Conservation (phyloP, 2,888 invertebrate species). For the Odontomyia ornata region DNA sequence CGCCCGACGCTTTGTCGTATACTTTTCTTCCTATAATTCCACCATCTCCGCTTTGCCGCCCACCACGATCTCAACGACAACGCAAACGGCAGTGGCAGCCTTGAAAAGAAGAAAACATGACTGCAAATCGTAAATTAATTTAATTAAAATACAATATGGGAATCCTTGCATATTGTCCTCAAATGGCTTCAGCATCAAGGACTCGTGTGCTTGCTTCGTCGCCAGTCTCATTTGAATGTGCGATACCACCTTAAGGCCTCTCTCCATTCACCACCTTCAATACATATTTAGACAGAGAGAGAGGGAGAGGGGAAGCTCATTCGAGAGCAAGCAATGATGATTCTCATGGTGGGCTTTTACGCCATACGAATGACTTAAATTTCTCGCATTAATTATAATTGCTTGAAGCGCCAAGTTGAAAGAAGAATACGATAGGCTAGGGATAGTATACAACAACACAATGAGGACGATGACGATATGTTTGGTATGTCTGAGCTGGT, state of each 20-base stretch:
- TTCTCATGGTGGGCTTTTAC: neutral
- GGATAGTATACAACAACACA: neutral
- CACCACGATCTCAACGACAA: neutral
- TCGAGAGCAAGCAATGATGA: neutral
- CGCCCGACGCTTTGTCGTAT: neutral
- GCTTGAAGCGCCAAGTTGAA: neutral
- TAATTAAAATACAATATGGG: conserved; percentile 40
- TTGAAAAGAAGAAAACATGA: conserved; percentile 22
- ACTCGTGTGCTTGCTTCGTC: too few relatives aligned
- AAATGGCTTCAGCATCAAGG: conserved; percentile 13
- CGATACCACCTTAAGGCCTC: too few relatives aligned
- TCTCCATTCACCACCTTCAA: too few relatives aligned
- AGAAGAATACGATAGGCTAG: too few relatives aligned
- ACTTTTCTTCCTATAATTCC: neutral
- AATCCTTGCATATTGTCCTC: conserved; percentile 11
- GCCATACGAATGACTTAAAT: conserved; percentile 5
- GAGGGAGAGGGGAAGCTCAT: too few relatives aligned
- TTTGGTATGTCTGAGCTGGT: too few relatives aligned
- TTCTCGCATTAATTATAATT: conserved; percentile 32
- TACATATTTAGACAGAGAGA: too few relatives aligned
- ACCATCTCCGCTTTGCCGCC: neutral
- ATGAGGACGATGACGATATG: too few relatives aligned
- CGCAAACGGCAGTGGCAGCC: too few relatives aligned
- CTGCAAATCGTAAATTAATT: conserved; percentile 44
- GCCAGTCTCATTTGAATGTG: too few relatives aligned